phyloP scores from a whole-genome alignment of 2,888 invertebrate genomes.

The Cylloceria caligata region DNA sequence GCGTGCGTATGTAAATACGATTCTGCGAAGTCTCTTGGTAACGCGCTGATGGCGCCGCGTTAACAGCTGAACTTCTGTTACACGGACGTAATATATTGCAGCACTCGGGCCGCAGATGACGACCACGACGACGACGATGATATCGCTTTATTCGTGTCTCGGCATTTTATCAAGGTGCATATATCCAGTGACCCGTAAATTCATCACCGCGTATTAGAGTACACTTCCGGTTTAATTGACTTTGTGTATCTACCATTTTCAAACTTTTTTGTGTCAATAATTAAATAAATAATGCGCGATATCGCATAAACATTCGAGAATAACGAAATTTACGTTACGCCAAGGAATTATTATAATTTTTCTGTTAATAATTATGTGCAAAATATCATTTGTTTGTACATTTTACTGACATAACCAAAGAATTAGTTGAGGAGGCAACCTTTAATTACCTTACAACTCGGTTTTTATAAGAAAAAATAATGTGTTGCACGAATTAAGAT shows the following conservation, averaged over 20 bases:
- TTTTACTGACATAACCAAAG: too few species aligned
- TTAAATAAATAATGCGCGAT: conserved; percentile 5
- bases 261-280: conserved; percentile 24
- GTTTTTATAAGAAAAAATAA: too few species aligned
- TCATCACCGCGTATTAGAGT: conserved; percentile 32
- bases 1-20: conserved; percentile 19
- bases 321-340: too few species aligned
- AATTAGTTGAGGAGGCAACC: too few species aligned
- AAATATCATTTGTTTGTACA: too few species aligned
- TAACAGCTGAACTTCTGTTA: too few species aligned
- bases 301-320: too few species aligned
- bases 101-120: neutral
- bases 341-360: too few species aligned
- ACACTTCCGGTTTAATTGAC: conserved; percentile 35
- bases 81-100: conserved; percentile 15
- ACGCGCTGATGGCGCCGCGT: neutral
- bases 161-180: conserved; percentile 15
- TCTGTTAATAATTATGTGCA: too few species aligned
- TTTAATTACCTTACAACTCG: too few species aligned
- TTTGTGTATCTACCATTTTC: neutral
- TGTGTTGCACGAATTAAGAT: too few species aligned
- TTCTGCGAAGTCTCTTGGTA: neutral
- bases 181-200: conserved; percentile 38
- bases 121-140: neutral
- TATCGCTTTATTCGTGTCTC: conserved; percentile 23